Conservation (phyloP, 2,888 invertebrate species). For the Drosophila bunnanda region DNA sequence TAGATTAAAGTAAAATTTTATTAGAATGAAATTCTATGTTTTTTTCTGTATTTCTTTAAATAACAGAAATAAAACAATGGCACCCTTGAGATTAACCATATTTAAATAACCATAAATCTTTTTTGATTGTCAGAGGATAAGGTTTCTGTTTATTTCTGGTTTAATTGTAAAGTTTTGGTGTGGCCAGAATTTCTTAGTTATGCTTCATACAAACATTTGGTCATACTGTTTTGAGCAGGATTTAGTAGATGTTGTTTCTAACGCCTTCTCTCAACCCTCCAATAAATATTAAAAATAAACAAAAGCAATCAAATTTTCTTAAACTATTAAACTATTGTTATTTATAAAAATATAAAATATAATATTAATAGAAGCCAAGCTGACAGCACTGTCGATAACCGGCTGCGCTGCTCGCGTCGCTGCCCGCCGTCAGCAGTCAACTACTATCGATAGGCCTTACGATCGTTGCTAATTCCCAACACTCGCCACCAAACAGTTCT, state of each 20-base stretch:
- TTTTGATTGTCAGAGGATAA: neutral
- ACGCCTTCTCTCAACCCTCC: accelerated
- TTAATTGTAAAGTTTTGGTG: too few relatives aligned
- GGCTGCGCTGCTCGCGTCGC: slow-evolving; percentile 24
- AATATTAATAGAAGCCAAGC: neutral
- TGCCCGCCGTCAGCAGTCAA: slow-evolving; percentile 39
- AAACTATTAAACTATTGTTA: neutral
- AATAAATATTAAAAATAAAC: too few relatives aligned
- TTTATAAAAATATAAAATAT: neutral
- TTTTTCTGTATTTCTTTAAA: too few relatives aligned
- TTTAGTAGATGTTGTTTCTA: too few relatives aligned
- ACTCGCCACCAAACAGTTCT: slow-evolving; percentile 47
- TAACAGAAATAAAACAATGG: too few relatives aligned
- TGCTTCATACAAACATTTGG: neutral
- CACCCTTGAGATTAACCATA: neutral
- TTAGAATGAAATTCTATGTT: too few relatives aligned
- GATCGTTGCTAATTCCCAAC: slow-evolving; percentile 44
- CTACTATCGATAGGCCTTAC: slow-evolving; percentile 71
- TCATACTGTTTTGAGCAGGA: neutral
- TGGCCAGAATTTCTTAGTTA: neutral
- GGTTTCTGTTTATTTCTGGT: neutral
- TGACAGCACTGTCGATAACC: slow-evolving; percentile 18
- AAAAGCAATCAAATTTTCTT: neutral
- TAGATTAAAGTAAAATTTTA: neutral
- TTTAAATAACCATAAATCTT: too few relatives aligned